Evolutionary conservation across 35 echinoderm and acorn worm species (phyloP), one percentile per base, ranked within the genome.

Genomic region (Eucidaris tribuloides): DNA sequence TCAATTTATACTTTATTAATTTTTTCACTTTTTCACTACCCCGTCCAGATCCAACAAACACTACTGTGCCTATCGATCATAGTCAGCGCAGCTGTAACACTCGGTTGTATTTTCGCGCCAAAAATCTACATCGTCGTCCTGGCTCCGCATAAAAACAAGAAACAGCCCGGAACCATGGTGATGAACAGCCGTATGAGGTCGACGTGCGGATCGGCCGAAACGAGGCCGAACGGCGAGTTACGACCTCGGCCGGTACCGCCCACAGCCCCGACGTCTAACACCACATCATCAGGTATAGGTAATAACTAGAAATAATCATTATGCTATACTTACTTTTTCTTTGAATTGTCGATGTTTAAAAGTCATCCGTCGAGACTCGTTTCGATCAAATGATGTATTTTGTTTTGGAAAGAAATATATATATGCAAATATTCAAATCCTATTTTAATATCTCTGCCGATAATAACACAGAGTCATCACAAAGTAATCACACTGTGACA

Each of bases 51-150:
- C 46, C 95, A 98, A 65, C 86, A 93, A 78, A 87, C 79, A 37
- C 87, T 92, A n/a, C 62, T 98, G 77, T 93, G 90, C 76, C 83
- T 98, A 28, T 89, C 89, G 31, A 79, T 93, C 23, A 93, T 90
- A 7, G 76, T 98, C 19, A 93, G 90, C 64, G 95, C 90, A n/a
- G 76, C 82, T 29, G 90, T 93, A 1, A 86, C 87, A 5, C 86
- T 98, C 22, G 82, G 90, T 43, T 92, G 90, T 63, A 92, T 98
- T 25, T 98, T 98, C 57, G 95, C 85, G 42, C 95, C 95, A 15
- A 98, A 98, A 52, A 62, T 98, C 43, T 98, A 98, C 71, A 98
- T 98, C 29, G 95, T 98, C 27, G 52, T 98, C 14, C 84, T 98
- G 32, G 86, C 90, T 7, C 90, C 95, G 9, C 90, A 98, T 38